Conservation (phyloP, 2,113 vertebrate species). For the Brachyhypopomus gauderio region DNA sequence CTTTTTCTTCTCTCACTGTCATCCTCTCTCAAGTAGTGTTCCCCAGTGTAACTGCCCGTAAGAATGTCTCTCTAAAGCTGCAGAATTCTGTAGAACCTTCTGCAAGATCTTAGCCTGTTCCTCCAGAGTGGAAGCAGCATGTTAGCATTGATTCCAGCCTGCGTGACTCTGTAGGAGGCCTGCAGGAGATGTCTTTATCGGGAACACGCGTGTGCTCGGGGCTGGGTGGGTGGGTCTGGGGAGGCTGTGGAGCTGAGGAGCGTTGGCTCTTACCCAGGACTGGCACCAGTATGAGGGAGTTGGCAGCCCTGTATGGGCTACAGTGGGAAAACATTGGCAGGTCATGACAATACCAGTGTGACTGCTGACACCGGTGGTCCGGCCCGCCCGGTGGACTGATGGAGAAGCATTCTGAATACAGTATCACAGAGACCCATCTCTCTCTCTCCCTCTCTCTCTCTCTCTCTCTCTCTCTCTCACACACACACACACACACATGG, state of each 20-base stretch:
- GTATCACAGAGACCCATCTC: conserved; percentile 40
- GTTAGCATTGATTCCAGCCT: conserved; percentile 58
- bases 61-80: background rate
- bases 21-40: background rate
- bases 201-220: conserved; percentile 23
- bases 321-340: conserved; percentile 62
- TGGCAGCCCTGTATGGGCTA: conserved; percentile 58
- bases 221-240: background rate
- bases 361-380: conserved; percentile 60
- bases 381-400: conserved; percentile 61
- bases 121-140: conserved; percentile 44
- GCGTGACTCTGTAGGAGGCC: conserved; percentile 48
- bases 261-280: conserved; percentile 55
- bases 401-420: conserved; percentile 64
- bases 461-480: background rate
- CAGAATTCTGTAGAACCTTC: background rate
- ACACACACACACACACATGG: too few species aligned
- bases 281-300: conserved; percentile 61
- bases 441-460: background rate
- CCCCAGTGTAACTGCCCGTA: background rate
- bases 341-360: conserved; percentile 64
- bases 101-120: too few species aligned
- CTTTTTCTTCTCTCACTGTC: background rate
- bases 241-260: conserved; percentile 53
- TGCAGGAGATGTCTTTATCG: conserved; percentile 57